Base-by-base conservation (phyloP, 2,113 vertebrate species). In the Vanacampus margaritifer region DNA sequence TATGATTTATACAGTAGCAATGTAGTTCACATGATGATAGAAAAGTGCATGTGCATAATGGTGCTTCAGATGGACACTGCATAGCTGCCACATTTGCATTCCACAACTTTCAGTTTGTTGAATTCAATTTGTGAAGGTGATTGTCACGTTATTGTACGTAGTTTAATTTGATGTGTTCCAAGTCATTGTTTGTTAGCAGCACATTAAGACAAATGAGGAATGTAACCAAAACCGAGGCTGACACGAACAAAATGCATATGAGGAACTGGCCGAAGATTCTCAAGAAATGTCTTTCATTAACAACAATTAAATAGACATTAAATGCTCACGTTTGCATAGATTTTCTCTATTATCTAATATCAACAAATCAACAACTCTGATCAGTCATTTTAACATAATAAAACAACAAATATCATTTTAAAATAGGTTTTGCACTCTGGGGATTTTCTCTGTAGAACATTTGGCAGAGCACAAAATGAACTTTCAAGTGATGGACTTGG, bases 1-100 rank as follows among this genome's bases (percentile, higher is more conserved):
- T 65, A 81, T 84, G 64, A 84, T 83, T 86, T 76, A 84, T 83
- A 32, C 28, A 32, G 28, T 32, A 68, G 58, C 84, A 46, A 26
- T 60, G 53, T 1, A 61, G 59, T 39, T 6, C n/a, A 67, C 65
- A 62, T 57, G 61, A 19, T 46, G 16, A 46, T 46, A 17, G 45
- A 46, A 46, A 46, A 17, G 5, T 46, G 45, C 3, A 45, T 45
- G 16, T n/a, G 59, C 21, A 28, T 26, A 17, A 58, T 17, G 56
- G 26, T 23, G 3, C 56, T 58, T 32, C 4, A 8, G 56, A 28
- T 35, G 54, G 23, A 28, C 11, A 58, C 13, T 46, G n/a, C 10
- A 53, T 53, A 4, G n/a, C 50, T 12, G 3, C 23, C n/a, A 23
- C 1, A 24, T 24, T 53, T 53, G 23, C 23, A 24, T 24, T 53